Conservation (phyloP, 2,113 vertebrate species). For the Thomomys bottae region DNA sequence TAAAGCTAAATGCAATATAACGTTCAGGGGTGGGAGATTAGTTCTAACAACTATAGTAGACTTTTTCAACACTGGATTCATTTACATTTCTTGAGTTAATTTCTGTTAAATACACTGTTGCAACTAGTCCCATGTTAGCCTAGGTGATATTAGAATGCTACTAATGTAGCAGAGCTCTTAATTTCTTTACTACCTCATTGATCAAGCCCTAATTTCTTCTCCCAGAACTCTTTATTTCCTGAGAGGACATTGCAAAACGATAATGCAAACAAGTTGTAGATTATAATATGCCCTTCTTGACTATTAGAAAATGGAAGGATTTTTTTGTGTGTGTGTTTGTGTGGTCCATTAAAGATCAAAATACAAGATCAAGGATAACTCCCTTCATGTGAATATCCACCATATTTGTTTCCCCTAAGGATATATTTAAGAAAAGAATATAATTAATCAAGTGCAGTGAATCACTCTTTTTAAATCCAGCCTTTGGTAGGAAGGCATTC, state of each 20-base stretch:
- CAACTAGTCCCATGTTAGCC: conserved; percentile 48
- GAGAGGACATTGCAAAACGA: conserved; percentile 1
- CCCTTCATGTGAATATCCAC: background rate
- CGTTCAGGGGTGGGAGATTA: conserved; percentile 61
- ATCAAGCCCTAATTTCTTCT: conserved; percentile 32
- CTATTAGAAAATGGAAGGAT: background rate
- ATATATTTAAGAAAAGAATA: conserved; percentile 30
- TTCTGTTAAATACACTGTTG: conserved; percentile 60
- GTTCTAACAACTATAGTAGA: conserved; percentile 55
- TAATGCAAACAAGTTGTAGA: background rate
- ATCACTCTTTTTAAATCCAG: background rate
- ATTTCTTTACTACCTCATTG: conserved; percentile 58
- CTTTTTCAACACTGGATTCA: conserved; percentile 65
- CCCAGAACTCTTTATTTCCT: background rate
- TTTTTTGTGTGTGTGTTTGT: background rate
- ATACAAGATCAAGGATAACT: conserved; percentile 3
- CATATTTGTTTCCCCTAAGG: background rate
- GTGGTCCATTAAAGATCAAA: background rate
- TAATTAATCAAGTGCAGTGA: conserved; percentile 42
- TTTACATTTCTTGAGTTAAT: conserved; percentile 65
- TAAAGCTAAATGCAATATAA: conserved; percentile 63
- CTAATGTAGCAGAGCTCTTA: conserved; percentile 63
- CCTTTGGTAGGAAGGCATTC: background rate
- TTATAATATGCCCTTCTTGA: background rate
- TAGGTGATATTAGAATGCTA: conserved; percentile 66